These are phyloP conservation scores for Sympetrum striolatum DNA, from an alignment of 2,888 invertebrate species.

Conservation along the genomic window DNA sequence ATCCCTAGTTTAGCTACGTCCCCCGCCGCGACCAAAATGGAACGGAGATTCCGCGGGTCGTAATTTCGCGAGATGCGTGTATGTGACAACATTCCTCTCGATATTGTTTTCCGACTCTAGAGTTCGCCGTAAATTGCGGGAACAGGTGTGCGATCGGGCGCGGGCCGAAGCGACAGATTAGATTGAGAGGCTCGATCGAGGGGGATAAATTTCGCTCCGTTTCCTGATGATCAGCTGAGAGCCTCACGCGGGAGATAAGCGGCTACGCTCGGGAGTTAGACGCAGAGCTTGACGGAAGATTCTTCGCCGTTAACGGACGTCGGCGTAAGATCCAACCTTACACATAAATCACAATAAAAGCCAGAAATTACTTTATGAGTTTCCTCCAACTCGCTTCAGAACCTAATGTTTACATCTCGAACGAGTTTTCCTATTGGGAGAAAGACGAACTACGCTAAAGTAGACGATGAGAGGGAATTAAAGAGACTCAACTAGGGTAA, in stretches of 20 bases:
- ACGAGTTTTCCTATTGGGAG: too few species aligned
- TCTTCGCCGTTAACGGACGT: too few species aligned
- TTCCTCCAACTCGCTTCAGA: too few species aligned
- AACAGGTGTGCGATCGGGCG: background rate
- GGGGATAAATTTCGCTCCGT: background rate
- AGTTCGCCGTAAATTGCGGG: background rate
- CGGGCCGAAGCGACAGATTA: background rate
- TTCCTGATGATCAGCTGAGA: too few species aligned
- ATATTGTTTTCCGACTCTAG: background rate
- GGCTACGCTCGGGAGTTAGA: too few species aligned
- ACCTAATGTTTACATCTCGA: too few species aligned
- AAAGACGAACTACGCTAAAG: background rate
- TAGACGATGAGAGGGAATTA: background rate
- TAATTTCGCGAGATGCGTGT: background rate
- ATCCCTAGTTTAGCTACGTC: background rate
- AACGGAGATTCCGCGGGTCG: background rate
- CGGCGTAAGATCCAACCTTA: too few species aligned
- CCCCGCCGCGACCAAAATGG: background rate
- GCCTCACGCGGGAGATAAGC: too few species aligned
- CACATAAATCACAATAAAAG: too few species aligned
- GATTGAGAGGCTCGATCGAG: background rate
- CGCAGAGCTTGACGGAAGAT: too few species aligned
- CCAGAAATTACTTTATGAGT: too few species aligned
- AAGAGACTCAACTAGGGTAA: background rate
- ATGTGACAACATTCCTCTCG: background rate